Evolutionary conservation across 2,797 vertebrate species (phyloP), one percentile per base, ranked within the genome.

Genomic region (Myotis findleyi): DNA sequence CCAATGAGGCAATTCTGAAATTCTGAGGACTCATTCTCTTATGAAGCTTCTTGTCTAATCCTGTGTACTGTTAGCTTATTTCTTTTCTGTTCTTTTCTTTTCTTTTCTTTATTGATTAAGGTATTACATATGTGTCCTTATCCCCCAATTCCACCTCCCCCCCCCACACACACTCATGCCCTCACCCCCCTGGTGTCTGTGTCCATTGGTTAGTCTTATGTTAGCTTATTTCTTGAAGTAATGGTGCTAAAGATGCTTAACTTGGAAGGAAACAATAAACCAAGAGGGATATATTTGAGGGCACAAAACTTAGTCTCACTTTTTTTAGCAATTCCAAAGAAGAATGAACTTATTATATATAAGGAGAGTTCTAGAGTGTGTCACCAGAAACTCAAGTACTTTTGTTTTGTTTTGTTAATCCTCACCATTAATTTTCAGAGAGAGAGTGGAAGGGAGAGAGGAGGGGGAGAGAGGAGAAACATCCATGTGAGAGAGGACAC

Each of bases 271-370:
- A 94, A 33, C 30, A 92, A 81, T 25, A 20, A 91, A 89, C 57
- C 66, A 64, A 76, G 23, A 55, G 23, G 7, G 11, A 55, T 47
- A 55, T 0, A 81, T 36, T 9, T 38, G 51, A 92, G 14, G 41
- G 8, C 41, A 95, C 17, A 84, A 91, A 85, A 88, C 18, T 72
- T 9, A 51, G 21, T 73, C 14, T 85, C 17, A 77, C 6, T 62
- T 92, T 94, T 90, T 25, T 90, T 79, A 86, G 47, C 41, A 92
- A 55, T 69, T 53, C 76, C 64, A 89, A 27, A 83, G 64, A 44
- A 83, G 36, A 84, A 55, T n/a, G 23, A 91, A 87, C 44, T 92
- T 71, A 59, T 14, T 91, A 23, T 72, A 13, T 21, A 73, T 71
- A 90, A 91, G 49, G 75, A 91, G n/a, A 96, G 72, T 9, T 84